Conservation (phyloP, 2,888 invertebrate species). For the Orthosia incerta region DNA sequence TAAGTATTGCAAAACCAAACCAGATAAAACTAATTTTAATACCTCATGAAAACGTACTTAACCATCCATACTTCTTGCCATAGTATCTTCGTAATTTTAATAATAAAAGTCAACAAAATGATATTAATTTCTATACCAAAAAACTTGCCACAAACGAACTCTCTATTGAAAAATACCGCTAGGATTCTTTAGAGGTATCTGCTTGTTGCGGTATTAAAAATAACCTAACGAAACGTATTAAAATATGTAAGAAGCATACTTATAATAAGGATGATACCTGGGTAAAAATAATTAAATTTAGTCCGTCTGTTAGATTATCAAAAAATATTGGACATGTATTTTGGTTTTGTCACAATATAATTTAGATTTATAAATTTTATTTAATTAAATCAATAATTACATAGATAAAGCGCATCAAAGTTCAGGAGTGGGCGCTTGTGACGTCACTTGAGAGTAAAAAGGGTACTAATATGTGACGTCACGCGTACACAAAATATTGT, state of each 20-base stretch:
- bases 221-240: neutral
- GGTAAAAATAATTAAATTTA: too few species aligned
- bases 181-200: neutral
- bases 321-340: too few species aligned
- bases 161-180: conserved; percentile 28
- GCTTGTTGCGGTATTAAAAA: conserved; percentile 1
- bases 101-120: conserved; percentile 8
- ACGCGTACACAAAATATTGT: neutral
- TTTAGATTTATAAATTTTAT: too few species aligned
- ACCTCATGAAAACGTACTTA: conserved; percentile 3
- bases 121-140: conserved; percentile 17
- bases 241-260: too few species aligned
- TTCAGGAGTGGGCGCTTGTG: too few species aligned
- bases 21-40: neutral
- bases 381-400: too few species aligned
- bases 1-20: neutral
- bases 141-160: conserved; percentile 49
- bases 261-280: too few species aligned
- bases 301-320: too few species aligned
- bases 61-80: conserved; percentile 32
- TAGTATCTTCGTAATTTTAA: conserved; percentile 9
- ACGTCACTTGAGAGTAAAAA: too few species aligned
- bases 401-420: too few species aligned
- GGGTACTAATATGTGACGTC: too few species aligned
- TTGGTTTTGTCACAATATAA: too few species aligned